Percentiles rank a stretch among this genome's conserved stretches.
Conservation (phyloP, 2,797 vertebrate species). For the Gouania willdenowi region DNA sequence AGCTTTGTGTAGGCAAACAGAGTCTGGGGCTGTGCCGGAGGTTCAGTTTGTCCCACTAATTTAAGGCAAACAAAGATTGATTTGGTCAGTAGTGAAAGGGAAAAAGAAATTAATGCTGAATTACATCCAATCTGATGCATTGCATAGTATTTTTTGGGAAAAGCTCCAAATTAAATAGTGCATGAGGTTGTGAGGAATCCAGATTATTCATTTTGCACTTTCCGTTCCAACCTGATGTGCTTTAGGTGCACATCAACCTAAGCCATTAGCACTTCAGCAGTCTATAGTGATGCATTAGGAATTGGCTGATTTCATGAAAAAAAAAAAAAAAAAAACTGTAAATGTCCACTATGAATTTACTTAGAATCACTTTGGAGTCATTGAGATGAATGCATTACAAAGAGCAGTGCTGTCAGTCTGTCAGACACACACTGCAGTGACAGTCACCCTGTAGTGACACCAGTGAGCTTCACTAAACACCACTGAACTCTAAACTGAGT, state of each 20-base stretch:
- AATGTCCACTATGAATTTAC: constrained; percentile 11
- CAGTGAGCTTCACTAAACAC: constrained; percentile 11
- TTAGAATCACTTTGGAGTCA: constrained; percentile 35
- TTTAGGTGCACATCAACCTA: neutral
- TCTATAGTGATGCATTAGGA: constrained; percentile 19
- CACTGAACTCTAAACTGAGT: constrained; percentile 45
- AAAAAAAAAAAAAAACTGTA: constrained; percentile 13
- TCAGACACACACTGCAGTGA: constrained; percentile 31
- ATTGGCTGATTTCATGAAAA: constrained; percentile 47
- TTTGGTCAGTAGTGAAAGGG: neutral
- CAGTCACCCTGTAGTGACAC: constrained; percentile 18
- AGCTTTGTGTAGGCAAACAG: neutral
- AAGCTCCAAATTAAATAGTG: too few relatives aligned
- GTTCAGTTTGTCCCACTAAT: neutral
- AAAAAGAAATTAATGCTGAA: too few relatives aligned
- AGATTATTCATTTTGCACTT: neutral
- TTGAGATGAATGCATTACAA: constrained; percentile 36
- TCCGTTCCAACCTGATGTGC: constrained; percentile 10
- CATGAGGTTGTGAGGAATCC: too few relatives aligned
- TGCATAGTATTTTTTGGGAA: too few relatives aligned
- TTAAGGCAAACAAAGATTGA: neutral
- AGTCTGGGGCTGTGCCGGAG: neutral
- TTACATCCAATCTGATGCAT: too few relatives aligned
- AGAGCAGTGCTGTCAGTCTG: constrained; percentile 46
- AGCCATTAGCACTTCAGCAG: neutral